Evolutionary conservation across 2,797 vertebrate genomes (phyloP), one percentile per base, ranked within the genome.

Genomic region (Florisuga fusca): DNA sequence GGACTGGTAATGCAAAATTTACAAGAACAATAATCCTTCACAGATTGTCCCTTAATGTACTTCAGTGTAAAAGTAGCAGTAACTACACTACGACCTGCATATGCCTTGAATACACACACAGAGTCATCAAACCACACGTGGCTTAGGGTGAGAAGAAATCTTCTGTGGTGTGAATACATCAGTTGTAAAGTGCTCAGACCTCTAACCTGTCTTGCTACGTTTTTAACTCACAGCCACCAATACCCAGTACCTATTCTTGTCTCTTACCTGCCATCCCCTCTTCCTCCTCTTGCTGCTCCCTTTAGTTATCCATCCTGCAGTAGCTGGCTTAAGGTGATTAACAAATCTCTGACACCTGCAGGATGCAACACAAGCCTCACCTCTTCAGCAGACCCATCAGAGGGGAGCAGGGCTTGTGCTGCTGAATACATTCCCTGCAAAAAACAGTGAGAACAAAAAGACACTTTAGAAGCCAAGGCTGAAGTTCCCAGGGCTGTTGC

Each of bases 161-260:
- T 48, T 59, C 62, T 5, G 27, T 8, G 15, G 6, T 4, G 3
- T 27, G 21, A 89, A 62, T 7, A 61, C 59, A 45, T 7, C 23
- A 4, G 3, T 58, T 41, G 38, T 25, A 73, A 73, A 90, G 55
- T 11, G 7, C 7, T 51, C 8, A 50, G 19, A 54, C 9, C 4
- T 6, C 22, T 1, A 0, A 63, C 7, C 4, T 11, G 25, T 75
- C 66, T 72, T 22, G 16, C 17, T 50, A 25, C 3, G 34, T 31
- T 66, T 83, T 78, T 48, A 82, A 71, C 22, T 66, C 8, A 29
- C 27, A 64, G 5, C 31, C 31, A 34, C 22, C 17, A 13, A 57
- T 29, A 14, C 2, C 18, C 29, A 48, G 0, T 1, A 23, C 6
- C 15, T 6, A 3, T 17, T 54, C 31, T 12, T 2, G 11, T n/a